Evolutionary conservation across 1,140 invertebrate genomes (phyloP).

Genomic region (Bradysia coprophila): DNA sequence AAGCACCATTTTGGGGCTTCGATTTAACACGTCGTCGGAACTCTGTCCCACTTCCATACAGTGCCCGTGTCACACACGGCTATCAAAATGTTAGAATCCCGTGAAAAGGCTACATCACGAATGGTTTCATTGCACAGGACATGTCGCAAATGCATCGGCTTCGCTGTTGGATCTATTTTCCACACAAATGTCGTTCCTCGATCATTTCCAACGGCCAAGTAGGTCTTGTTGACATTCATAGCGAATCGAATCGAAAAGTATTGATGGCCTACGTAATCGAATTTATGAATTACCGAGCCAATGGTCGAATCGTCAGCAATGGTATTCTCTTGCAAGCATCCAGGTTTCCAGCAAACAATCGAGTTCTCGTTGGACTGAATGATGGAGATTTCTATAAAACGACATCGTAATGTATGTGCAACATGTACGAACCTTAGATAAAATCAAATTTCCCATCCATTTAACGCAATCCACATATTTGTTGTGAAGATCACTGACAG

Average conservation of each 20-base stretch:
- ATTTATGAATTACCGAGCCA: slow-evolving; percentile 48
- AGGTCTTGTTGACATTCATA: slow-evolving; percentile 73
- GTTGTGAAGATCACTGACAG: slow-evolving; percentile 88
- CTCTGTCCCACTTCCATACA: slow-evolving; percentile 82
- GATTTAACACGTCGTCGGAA: no score
- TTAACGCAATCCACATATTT: slow-evolving; percentile 95
- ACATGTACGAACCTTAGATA: slow-evolving; percentile 75
- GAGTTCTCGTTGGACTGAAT: slow-evolving; percentile 84
- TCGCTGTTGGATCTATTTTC: slow-evolving; percentile 70
- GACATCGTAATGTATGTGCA: no score
- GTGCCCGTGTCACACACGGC: slow-evolving; percentile 66
- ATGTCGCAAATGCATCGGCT: slow-evolving; percentile 66
- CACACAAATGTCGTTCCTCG: slow-evolving; percentile 82
- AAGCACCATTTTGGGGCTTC: no score
- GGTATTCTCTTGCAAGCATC: slow-evolving; percentile 12
- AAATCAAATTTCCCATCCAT: slow-evolving; percentile 89
- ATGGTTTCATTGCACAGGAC: slow-evolving; percentile 72
- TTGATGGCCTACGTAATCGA: slow-evolving; percentile 90
- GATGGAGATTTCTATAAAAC: no score
- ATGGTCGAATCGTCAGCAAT: slow-evolving; percentile 22
- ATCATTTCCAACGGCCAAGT: slow-evolving; percentile 81
- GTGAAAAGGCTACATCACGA: slow-evolving; percentile 75
- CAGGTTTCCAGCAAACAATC: slow-evolving; percentile 36
- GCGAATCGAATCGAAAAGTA: slow-evolving; percentile 97
- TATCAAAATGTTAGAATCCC: slow-evolving; percentile 62